Evolutionary conservation across 2,797 vertebrate species (phyloP).

Genomic region (Sebastes trivittatus): DNA sequence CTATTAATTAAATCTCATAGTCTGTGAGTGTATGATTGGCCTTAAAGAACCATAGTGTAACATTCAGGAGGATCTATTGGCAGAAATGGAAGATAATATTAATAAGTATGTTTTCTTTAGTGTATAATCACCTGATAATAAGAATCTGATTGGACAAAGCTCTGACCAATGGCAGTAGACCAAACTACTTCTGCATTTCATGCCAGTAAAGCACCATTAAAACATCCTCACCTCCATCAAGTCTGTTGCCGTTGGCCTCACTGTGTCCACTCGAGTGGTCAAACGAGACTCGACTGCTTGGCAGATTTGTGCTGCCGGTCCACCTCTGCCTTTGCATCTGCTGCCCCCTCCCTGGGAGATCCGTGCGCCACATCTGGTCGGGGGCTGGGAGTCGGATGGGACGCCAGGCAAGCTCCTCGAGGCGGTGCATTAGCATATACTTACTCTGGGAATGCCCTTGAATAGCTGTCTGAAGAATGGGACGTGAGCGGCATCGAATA

Average conservation of each 20-base stretch:
- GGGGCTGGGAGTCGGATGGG: constrained; percentile 27
- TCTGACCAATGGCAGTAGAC: not conserved
- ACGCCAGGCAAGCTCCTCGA: constrained; percentile 52
- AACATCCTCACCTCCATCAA: constrained; percentile 7
- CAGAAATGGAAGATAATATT: rapidly evolving
- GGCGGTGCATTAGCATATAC: constrained; percentile 79
- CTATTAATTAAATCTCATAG: not conserved
- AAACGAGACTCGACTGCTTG: constrained; percentile 7
- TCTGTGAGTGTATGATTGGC: not conserved
- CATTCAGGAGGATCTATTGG: too few relatives aligned
- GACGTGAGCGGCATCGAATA: constrained; percentile 75
- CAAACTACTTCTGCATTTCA: not conserved
- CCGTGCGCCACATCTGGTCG: constrained; percentile 60
- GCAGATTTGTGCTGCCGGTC: constrained; percentile 2
- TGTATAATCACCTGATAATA: too few relatives aligned
- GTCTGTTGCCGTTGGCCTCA: not conserved
- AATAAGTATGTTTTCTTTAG: too few relatives aligned
- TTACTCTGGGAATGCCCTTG: constrained; percentile 88
- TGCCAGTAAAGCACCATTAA: constrained; percentile 21
- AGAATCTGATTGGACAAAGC: not conserved
- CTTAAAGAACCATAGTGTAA: not conserved
- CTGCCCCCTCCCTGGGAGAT: constrained; percentile 57
- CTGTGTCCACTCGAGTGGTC: not conserved
- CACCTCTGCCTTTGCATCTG: constrained; percentile 51
- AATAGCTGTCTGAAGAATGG: constrained; percentile 71